Conservation (phyloP, 2,888 invertebrate genomes). For the Gymnosoma rotundatum region DNA sequence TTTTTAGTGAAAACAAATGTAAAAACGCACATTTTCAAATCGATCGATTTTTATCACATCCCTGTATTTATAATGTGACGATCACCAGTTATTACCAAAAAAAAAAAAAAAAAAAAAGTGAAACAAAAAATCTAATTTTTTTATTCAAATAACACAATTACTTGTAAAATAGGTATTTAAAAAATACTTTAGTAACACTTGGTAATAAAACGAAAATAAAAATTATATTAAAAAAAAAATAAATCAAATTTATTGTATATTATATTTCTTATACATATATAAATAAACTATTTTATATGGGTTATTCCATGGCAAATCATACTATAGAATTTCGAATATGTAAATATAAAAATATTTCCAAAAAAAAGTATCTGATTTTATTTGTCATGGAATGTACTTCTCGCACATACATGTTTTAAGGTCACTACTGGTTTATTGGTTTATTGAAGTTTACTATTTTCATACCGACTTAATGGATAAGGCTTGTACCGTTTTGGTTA, state of each 20-base stretch:
- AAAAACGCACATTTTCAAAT: no score
- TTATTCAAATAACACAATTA: not conserved
- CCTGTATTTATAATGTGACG: constrained; percentile 22
- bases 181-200: constrained; percentile 56
- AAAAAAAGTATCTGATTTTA: no score
- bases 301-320: no score
- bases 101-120: not conserved
- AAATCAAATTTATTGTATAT: not conserved
- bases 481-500: constrained; percentile 21
- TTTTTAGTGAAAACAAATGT: no score
- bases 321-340: not conserved
- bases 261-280: no score
- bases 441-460: not conserved
- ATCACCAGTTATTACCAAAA: constrained; percentile 44
- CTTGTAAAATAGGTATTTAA: constrained; percentile 57
- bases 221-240: not conserved
- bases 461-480: not conserved
- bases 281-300: no score
- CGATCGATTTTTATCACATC: no score
- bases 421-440: constrained; percentile 13
- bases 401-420: not conserved
- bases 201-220: constrained; percentile 59
- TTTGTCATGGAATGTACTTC: not conserved
- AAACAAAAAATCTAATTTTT: constrained; percentile 32
- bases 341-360: not conserved